These are phyloP conservation scores for Trialeurodes vaporariorum DNA, from an alignment of 1,140 invertebrate genomes.

Conservation along the genomic window DNA sequence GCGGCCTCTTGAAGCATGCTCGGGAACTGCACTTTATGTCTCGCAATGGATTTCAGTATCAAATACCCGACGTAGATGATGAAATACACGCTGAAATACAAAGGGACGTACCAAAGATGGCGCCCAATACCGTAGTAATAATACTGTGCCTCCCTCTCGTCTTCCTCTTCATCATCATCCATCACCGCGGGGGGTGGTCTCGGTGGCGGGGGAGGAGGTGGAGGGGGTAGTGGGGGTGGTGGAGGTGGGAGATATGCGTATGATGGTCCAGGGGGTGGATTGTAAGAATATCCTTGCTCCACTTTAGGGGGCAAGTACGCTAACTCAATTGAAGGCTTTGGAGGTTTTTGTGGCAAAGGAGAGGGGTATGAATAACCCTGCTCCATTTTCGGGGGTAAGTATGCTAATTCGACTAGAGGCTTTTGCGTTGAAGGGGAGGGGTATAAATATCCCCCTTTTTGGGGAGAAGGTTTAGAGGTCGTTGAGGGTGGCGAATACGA, in stretches of 20 bases:
- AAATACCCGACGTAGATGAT: conserved; percentile 64
- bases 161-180: conserved; percentile 2
- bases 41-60: conserved; percentile 61
- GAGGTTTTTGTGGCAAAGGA: background rate
- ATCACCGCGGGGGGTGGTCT: background rate
- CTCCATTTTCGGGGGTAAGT: no score
- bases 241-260: conserved; percentile 5
- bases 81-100: conserved; percentile 76
- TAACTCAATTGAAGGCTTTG: no score
- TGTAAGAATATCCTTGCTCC: background rate
- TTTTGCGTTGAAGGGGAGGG: background rate
- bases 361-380: no score
- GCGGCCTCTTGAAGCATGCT: conserved; percentile 18
- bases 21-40: conserved; percentile 53
- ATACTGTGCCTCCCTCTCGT: conserved; percentile 34
- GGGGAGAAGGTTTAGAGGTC: background rate
- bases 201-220: background rate
- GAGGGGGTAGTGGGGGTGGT: background rate
- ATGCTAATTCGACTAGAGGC: background rate
- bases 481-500: background rate
- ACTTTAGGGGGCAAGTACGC: conserved; percentile 4
- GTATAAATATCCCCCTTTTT: background rate
- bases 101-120: conserved; percentile 66
- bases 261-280: conserved; percentile 3
- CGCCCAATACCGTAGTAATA: conserved; percentile 70